phyloP scores from a whole-genome alignment of 2,888 invertebrate species.

The Ectemnius lituratus region DNA sequence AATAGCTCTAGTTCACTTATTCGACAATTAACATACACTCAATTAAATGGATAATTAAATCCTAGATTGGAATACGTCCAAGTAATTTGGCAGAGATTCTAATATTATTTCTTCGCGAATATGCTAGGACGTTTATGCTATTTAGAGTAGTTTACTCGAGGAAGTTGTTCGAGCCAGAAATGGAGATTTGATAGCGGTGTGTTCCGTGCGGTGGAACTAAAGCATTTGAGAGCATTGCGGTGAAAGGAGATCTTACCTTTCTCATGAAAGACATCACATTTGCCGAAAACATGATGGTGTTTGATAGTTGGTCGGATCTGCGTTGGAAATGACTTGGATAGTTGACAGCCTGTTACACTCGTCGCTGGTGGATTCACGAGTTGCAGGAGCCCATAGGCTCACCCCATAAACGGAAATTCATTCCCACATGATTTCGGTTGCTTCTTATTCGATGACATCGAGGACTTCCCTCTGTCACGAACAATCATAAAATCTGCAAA shows the following conservation, averaged over 20 bases:
- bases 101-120: not conserved
- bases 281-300: constrained; percentile 89
- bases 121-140: too few species aligned
- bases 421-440: constrained; percentile 42
- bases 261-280: constrained; percentile 96
- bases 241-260: constrained; percentile 84
- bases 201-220: too few species aligned
- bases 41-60: too few species aligned
- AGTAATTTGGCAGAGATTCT: not conserved
- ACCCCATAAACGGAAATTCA: constrained; percentile 54
- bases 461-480: not conserved
- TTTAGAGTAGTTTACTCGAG: too few species aligned
- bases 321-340: constrained; percentile 35
- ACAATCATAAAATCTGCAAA: constrained; percentile 6
- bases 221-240: not conserved
- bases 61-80: too few species aligned
- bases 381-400: constrained; percentile 59
- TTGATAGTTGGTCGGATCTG: constrained; percentile 17
- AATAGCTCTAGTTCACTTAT: too few species aligned
- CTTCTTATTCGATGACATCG: not conserved
- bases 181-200: too few species aligned
- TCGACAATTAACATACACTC: too few species aligned
- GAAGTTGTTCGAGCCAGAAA: too few species aligned
- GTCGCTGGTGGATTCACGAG: constrained; percentile 28
- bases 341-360: constrained; percentile 57